Conservation (phyloP, 30 jellyfish, hydroid and myxozoan species). For the Aurelia sp. region DNA sequence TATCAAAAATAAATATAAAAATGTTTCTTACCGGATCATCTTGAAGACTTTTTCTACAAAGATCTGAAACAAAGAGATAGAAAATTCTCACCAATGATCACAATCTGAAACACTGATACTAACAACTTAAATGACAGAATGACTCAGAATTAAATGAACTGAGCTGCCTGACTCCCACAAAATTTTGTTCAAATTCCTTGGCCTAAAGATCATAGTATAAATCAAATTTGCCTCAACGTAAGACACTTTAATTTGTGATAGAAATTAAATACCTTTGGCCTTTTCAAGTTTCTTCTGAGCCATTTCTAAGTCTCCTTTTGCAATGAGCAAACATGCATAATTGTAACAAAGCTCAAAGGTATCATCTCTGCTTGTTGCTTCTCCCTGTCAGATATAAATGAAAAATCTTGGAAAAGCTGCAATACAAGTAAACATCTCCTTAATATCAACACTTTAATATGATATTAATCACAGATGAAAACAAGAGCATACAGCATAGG, state of each 20-base stretch:
- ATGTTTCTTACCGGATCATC: constrained; percentile 77
- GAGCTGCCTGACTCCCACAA: too few species aligned
- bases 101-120: too few species aligned
- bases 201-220: too few species aligned
- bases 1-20: not conserved
- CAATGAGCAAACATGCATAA: constrained; percentile 88
- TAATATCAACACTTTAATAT: too few species aligned
- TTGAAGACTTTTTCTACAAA: constrained; percentile 77
- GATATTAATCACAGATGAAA: too few species aligned
- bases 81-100: not conserved
- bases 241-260: too few species aligned
- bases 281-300: constrained; percentile 81
- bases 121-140: too few species aligned
- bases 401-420: not conserved
- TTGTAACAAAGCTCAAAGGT: constrained; percentile 98
- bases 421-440: too few species aligned
- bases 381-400: constrained; percentile 61
- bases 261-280: constrained; percentile 86
- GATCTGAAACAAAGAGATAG: constrained; percentile 30
- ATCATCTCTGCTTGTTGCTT: constrained; percentile 66
- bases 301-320: constrained; percentile 81
- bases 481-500: too few species aligned
- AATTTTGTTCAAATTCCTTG: too few species aligned
- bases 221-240: too few species aligned
- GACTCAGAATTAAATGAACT: too few species aligned